These are phyloP conservation scores for Drosophila heteroneura DNA, from an alignment of 2,888 invertebrate species.

Conservation along the genomic window DNA sequence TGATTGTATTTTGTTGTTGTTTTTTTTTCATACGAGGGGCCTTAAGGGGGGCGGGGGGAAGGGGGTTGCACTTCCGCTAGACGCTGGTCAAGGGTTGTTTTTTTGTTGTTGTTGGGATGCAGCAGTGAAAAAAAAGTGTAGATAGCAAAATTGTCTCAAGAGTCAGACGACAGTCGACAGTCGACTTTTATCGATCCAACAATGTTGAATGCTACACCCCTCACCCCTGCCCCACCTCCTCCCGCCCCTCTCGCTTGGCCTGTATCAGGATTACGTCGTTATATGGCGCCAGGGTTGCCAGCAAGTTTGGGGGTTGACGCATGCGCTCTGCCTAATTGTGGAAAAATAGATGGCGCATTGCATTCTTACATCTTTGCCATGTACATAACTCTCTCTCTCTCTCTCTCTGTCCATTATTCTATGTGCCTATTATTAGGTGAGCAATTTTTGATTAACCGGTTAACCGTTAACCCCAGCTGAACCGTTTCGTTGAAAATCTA, in stretches of 20 bases:
- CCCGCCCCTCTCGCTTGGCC: neutral
- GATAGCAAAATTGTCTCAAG: slow-evolving; percentile 21
- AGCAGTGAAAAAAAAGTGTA: slow-evolving; percentile 17
- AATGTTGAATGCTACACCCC: slow-evolving; percentile 30
- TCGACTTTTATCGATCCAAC: slow-evolving; percentile 75
- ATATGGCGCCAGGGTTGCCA: slow-evolving; percentile 69
- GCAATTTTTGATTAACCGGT: neutral
- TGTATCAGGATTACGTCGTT: slow-evolving; percentile 76
- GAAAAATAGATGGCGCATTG: slow-evolving; percentile 49
- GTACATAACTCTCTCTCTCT: slow-evolving; percentile 53
- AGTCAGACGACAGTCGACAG: slow-evolving; percentile 11
- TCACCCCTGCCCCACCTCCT: neutral
- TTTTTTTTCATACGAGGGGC: neutral
- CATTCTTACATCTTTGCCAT: slow-evolving; percentile 42
- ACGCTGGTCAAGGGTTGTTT: slow-evolving; percentile 53
- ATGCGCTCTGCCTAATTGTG: slow-evolving; percentile 52
- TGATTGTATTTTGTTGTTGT: slow-evolving; percentile 15
- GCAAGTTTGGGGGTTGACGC: slow-evolving; percentile 35
- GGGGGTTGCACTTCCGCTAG: slow-evolving; percentile 36
- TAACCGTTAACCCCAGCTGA: neutral
- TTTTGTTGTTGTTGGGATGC: slow-evolving; percentile 32
- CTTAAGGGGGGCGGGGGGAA: neutral
- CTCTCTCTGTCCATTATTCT: neutral
- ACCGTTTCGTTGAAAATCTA: neutral
- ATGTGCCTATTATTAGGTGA: neutral